Conservation (phyloP, 92 coral and sea anemone genomes). For the Meandrina meandrites region DNA sequence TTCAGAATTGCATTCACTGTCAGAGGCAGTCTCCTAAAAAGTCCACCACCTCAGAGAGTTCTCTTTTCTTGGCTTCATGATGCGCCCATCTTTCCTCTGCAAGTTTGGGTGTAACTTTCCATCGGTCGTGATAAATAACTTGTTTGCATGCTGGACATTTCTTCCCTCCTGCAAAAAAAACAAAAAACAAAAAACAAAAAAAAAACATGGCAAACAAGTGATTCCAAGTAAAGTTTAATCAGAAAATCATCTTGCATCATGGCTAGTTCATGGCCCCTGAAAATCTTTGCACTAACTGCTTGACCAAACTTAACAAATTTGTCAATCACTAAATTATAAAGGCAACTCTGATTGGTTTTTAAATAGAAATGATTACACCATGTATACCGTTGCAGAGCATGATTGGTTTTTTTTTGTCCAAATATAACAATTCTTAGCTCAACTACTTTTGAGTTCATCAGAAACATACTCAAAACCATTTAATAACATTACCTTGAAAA, state of each 20-base stretch:
- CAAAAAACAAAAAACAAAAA: background rate
- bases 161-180: constrained; percentile 77
- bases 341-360: too few relatives aligned
- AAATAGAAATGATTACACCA: too few relatives aligned
- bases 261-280: too few relatives aligned
- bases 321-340: too few relatives aligned
- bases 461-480: background rate
- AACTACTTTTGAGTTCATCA: background rate
- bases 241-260: too few relatives aligned
- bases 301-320: too few relatives aligned
- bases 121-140: constrained; percentile 87
- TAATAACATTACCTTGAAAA: constrained; percentile 73
- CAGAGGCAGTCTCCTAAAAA: constrained; percentile 85
- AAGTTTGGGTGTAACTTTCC: constrained; percentile 91
- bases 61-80: constrained; percentile 95
- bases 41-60: constrained; percentile 96
- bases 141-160: constrained; percentile 90
- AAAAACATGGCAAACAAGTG: too few relatives aligned
- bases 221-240: too few relatives aligned
- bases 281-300: too few relatives aligned
- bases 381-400: too few relatives aligned
- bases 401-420: too few relatives aligned
- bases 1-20: background rate
- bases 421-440: too few relatives aligned
- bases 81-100: constrained; percentile 99